phyloP scores from a whole-genome alignment of 2,888 invertebrate species.

The Stramonita haemastoma region DNA sequence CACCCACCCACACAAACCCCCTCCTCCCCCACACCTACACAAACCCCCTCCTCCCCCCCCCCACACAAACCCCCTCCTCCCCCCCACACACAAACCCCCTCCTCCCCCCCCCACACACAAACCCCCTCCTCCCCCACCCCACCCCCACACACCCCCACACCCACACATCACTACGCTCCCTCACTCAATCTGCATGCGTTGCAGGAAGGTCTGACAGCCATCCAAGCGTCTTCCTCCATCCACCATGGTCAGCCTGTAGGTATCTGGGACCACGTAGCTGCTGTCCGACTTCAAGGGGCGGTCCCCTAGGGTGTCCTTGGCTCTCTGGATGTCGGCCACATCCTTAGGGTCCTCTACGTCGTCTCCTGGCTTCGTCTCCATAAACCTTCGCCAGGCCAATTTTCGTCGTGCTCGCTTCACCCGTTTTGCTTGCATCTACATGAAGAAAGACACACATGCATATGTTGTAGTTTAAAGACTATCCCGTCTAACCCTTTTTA shows the following conservation, averaged over 20 bases:
- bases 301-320: slow-evolving; percentile 31
- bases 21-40: too few species aligned
- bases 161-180: neutral
- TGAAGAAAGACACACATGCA: neutral
- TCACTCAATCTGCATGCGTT: neutral
- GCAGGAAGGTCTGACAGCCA: neutral
- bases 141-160: neutral
- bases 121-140: too few species aligned
- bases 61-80: too few species aligned
- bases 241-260: slow-evolving; percentile 27
- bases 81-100: too few species aligned
- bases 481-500: too few species aligned
- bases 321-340: slow-evolving; percentile 26
- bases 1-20: too few species aligned
- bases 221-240: neutral
- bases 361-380: slow-evolving; percentile 35
- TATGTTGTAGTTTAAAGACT: too few species aligned
- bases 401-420: slow-evolving; percentile 3
- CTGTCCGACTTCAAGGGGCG: slow-evolving; percentile 25
- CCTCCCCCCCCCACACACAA: too few species aligned
- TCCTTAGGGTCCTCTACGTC: slow-evolving; percentile 25
- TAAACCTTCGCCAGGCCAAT: slow-evolving; percentile 15
- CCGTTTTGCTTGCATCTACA: slow-evolving; percentile 7
- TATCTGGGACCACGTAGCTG: slow-evolving; percentile 26
- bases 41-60: too few species aligned